These are phyloP conservation scores for Telmatherina bonti DNA, from an alignment of 2,797 vertebrate genomes.

Conservation along the genomic window DNA sequence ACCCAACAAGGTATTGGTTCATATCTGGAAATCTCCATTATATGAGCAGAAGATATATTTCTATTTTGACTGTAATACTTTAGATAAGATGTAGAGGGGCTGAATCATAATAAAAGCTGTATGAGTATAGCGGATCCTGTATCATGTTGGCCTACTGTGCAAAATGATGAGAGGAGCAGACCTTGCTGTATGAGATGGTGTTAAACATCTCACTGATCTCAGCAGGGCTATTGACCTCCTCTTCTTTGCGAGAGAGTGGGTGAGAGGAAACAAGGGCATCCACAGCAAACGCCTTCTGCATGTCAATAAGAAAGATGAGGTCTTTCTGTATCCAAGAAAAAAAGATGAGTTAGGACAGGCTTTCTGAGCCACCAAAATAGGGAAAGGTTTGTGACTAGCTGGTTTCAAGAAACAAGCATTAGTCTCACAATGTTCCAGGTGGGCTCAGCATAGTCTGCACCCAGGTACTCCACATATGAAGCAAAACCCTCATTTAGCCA, in stretches of 20 bases:
- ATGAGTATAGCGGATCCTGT: not conserved
- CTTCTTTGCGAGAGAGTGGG: constrained; percentile 86
- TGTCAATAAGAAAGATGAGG: constrained; percentile 84
- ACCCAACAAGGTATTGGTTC: not conserved
- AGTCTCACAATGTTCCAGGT: constrained; percentile 88
- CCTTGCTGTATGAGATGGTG: constrained; percentile 95
- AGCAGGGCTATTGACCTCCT: constrained; percentile 86
- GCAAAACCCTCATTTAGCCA: constrained; percentile 98
- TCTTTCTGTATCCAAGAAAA: constrained; percentile 85
- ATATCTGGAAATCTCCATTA: not conserved
- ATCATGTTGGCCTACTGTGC: not conserved
- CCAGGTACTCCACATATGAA: constrained; percentile 92
- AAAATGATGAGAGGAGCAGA: constrained; percentile 42
- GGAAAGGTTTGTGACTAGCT: not conserved
- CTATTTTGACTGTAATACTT: not conserved
- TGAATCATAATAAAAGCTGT: not conserved
- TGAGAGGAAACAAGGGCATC: constrained; percentile 91
- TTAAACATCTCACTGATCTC: constrained; percentile 93
- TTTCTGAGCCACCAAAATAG: not conserved
- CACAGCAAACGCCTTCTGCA: constrained; percentile 86
- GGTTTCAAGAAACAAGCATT: not conserved
- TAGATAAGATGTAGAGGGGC: not conserved
- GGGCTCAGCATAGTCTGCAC: constrained; percentile 80
- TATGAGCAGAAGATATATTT: not conserved
- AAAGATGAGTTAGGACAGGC: not conserved